A percentile compares a stretch with the other conserved stretches of the same genome.
Conservation (phyloP, 2,888 invertebrate species). For the Tuta absoluta region DNA sequence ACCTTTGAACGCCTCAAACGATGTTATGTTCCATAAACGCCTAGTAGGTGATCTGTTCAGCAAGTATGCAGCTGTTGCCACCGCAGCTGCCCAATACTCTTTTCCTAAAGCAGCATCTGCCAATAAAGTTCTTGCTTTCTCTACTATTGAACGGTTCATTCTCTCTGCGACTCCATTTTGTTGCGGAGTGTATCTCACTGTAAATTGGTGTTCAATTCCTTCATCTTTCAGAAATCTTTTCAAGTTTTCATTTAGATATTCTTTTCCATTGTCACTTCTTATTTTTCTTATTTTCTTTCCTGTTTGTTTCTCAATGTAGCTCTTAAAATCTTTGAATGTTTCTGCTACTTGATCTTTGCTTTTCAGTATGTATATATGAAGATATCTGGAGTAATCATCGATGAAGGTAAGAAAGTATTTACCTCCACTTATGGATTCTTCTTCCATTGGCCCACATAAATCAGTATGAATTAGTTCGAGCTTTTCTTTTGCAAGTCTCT, state of each 20-base stretch:
- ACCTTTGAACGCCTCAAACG: slow-evolving; percentile 48
- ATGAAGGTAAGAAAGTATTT: slow-evolving; percentile 30
- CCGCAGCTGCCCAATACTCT: slow-evolving; percentile 36
- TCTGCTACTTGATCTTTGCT: slow-evolving; percentile 25
- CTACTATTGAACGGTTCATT: slow-evolving; percentile 34
- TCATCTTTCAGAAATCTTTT: slow-evolving; percentile 21
- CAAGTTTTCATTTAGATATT: slow-evolving; percentile 34
- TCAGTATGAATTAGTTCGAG: slow-evolving; percentile 15
- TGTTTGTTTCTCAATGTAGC: slow-evolving; percentile 34
- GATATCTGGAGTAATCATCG: slow-evolving; percentile 28
- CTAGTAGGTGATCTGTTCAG: slow-evolving; percentile 34
- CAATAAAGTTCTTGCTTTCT: slow-evolving; percentile 36
- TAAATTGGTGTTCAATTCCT: slow-evolving; percentile 31
- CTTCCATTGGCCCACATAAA: slow-evolving; percentile 27
- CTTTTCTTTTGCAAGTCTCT: slow-evolving; percentile 21
- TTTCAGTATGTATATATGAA: slow-evolving; percentile 25
- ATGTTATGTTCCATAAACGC: slow-evolving; percentile 34
- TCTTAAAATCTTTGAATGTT: slow-evolving; percentile 25
- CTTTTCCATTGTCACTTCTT: slow-evolving; percentile 34
- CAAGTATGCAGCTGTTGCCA: slow-evolving; percentile 33
- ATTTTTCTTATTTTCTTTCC: slow-evolving; percentile 29
- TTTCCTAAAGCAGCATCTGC: slow-evolving; percentile 32
- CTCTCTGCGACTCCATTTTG: slow-evolving; percentile 45
- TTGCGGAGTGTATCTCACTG: slow-evolving; percentile 34
- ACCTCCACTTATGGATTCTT: slow-evolving; percentile 19